A percentile compares a stretch with the other conserved stretches of the same genome.
These are phyloP conservation scores for Gobius niger DNA, from an alignment of 2,113 vertebrate genomes.

Conservation along the genomic window DNA sequence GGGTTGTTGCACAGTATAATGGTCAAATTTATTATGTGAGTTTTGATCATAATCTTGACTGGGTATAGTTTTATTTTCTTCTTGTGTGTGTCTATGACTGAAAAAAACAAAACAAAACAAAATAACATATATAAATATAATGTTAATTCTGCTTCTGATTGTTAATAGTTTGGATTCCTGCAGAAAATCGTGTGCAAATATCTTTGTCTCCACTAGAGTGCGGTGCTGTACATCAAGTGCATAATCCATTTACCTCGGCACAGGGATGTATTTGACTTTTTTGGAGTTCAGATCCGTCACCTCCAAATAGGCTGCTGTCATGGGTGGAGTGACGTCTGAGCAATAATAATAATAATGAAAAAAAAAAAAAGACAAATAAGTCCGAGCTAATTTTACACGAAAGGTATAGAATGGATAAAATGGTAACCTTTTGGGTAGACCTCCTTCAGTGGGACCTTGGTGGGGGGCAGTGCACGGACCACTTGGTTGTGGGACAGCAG, in stretches of 20 bases:
- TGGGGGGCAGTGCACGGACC: slow-evolving; percentile 84
- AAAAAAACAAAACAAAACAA: no score
- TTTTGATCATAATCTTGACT: no score
- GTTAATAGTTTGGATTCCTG: neutral
- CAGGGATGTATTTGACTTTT: slow-evolving; percentile 91
- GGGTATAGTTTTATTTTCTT: no score
- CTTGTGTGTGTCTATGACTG: no score
- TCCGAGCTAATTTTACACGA: neutral
- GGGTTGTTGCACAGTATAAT: no score
- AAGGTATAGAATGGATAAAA: neutral
- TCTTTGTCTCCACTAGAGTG: slow-evolving; percentile 31
- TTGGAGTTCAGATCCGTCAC: slow-evolving; percentile 92
- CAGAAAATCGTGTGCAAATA: neutral
- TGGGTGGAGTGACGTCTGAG: slow-evolving; percentile 86
- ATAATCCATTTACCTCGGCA: slow-evolving; percentile 83
- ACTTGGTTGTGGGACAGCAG: slow-evolving; percentile 88
- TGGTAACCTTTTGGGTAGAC: slow-evolving; percentile 91
- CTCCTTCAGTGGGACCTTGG: slow-evolving; percentile 88
- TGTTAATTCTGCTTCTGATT: neutral
- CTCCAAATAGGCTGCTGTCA: slow-evolving; percentile 89
- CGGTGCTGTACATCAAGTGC: slow-evolving; percentile 1
- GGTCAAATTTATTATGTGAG: no score
- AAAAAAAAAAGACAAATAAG: slow-evolving; percentile 30
- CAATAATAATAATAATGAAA: slow-evolving; percentile 1
- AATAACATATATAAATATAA: no score